Base-by-base conservation (phyloP, 2,888 invertebrate genomes). In the Ephialtes manifestator region DNA sequence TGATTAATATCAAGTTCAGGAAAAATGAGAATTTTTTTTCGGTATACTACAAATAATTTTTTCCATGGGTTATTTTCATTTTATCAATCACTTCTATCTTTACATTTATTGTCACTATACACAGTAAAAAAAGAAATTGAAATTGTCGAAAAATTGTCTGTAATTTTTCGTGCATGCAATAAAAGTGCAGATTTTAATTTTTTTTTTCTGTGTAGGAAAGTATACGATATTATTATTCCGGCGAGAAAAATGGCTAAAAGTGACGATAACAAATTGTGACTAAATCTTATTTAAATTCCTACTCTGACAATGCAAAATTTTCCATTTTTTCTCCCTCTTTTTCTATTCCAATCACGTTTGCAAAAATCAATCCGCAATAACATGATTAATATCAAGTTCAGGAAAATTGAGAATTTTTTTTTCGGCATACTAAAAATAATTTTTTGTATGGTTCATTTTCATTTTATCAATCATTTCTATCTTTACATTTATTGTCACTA, bases 241-340 rank as follows among this genome's bases (percentile, higher is more conserved):
- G n/a, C n/a, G n/a, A n/a, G n/a, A n/a, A n/a, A n/a, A n/a, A n/a
- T n/a, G n/a, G 10, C 1, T 39, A 39, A 39, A 39, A 39, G 10
- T 8, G 10, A 2, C n/a, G n/a, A n/a, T n/a, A 39, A 39, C 10
- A 2, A 1, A 39, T 39, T 39, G 10, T 39, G 10, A 8, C 39
- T 10, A 39, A 39, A 39, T 39, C 39, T 10, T 0, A 39, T 10
- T 18, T 20, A n/a, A n/a, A n/a, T n/a, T 71, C 51, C 70, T 46
- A 53, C 48, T 76, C 76, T 55, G 39, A 46, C 46, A 75, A 46
- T 77, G 24, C 43, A 65, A 72, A 76, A 72, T 85, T 80, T 77
- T 72, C 51, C 60, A 20, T 83, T 53, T n/a, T n/a, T 79, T 70
- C 65, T 51, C 48, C 5, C 5, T 48, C 31, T 18, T 75, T 20